phyloP scores from a whole-genome alignment of 2,113 vertebrate species.

The Coptodon rendalli region DNA sequence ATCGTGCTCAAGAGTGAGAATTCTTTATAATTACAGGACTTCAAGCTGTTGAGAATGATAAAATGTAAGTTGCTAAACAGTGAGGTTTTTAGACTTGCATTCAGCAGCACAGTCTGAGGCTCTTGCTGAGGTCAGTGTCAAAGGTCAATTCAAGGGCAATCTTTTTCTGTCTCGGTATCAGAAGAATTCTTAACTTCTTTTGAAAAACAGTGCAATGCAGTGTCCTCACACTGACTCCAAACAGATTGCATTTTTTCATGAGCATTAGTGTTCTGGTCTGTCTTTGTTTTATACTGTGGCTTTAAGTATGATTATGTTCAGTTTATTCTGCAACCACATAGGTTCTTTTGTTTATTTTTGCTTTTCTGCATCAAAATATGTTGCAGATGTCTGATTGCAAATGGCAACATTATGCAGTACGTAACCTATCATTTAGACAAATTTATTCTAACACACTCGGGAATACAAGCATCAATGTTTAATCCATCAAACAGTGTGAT shows the following conservation, averaged over 20 bases:
- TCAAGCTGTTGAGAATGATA: background rate
- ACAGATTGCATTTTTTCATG: background rate
- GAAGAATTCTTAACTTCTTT: background rate
- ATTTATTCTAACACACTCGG: background rate
- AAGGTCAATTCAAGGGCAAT: background rate
- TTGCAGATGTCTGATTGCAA: background rate
- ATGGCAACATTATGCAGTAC: background rate
- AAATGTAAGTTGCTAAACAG: background rate
- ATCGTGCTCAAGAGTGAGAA: background rate
- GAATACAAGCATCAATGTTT: background rate
- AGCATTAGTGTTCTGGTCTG: background rate
- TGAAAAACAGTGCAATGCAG: background rate
- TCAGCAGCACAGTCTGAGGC: background rate
- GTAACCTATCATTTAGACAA: background rate
- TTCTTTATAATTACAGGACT: background rate
- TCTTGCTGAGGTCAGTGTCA: background rate
- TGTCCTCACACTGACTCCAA: background rate
- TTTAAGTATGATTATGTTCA: background rate
- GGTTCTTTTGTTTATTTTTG: background rate
- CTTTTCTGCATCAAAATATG: background rate
- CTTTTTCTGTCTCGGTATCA: background rate
- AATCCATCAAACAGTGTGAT: background rate
- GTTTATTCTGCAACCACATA: background rate
- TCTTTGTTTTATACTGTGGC: background rate
- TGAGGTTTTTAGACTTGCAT: background rate